Percentiles rank a stretch among this genome's conserved stretches.
Evolutionary conservation across 35 echinoderm and acorn worm genomes (phyloP).

Genomic region (Lytechinus variegatus): DNA sequence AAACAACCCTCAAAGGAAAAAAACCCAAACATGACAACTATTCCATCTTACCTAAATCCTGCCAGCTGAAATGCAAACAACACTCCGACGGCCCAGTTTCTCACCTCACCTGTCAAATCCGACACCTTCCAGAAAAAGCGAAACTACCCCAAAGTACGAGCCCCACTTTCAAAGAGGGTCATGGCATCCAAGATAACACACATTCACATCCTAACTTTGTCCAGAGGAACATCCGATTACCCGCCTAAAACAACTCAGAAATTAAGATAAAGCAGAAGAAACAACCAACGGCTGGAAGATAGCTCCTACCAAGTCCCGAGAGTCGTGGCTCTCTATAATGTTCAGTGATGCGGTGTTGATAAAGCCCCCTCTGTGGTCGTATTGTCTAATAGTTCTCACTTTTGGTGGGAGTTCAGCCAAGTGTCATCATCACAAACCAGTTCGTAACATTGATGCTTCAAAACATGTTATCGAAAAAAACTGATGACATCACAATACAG

Average conservation of each 20-base stretch:
- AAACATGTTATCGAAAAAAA: too few relatives aligned
- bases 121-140: not conserved
- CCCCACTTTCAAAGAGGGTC: not conserved
- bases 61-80: not conserved
- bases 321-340: not conserved
- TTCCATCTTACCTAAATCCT: not conserved
- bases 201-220: not conserved
- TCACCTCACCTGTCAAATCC: not conserved
- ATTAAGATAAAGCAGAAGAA: not conserved
- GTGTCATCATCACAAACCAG: not conserved
- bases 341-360: not conserved
- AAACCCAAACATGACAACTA: not conserved
- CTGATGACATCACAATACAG: too few relatives aligned
- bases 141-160: not conserved
- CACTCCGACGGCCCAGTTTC: not conserved
- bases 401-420: not conserved
- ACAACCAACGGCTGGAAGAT: not conserved
- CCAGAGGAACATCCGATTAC: not conserved
- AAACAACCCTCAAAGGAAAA: not conserved
- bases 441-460: not conserved
- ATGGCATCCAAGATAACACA: not conserved
- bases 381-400: not conserved
- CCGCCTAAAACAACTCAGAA: not conserved
- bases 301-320: not conserved
- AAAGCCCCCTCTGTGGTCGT: not conserved